Percentiles rank a stretch among this genome's conserved stretches.
These are phyloP conservation scores for Coregonus suidteri DNA, from an alignment of 2,797 vertebrate species.

Conservation along the genomic window DNA sequence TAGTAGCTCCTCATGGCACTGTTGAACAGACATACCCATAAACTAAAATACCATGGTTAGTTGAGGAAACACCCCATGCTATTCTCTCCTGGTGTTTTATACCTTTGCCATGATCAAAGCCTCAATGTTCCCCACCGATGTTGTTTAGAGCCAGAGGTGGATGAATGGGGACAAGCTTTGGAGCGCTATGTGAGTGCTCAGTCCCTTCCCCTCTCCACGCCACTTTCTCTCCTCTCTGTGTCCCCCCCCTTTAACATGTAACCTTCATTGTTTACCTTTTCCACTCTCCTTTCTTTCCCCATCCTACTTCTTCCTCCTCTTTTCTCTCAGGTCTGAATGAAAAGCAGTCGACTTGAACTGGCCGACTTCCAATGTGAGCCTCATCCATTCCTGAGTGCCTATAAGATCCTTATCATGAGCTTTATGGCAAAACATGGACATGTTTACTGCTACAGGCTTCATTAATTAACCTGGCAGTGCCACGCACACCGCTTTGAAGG, in stretches of 20 bases:
- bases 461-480: not conserved
- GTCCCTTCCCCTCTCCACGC: not conserved
- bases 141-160: not conserved
- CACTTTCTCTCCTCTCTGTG: too few relatives aligned
- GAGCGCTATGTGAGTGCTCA: not conserved
- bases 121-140: not conserved
- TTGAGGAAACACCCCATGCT: not conserved
- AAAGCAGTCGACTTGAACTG: not conserved
- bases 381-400: not conserved
- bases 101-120: conserved; percentile 3
- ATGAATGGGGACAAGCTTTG: not conserved
- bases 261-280: not conserved
- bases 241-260: not conserved
- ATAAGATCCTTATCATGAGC: not conserved
- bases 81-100: not conserved
- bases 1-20: not conserved
- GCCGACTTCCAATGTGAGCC: not conserved
- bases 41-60: conserved; percentile 1
- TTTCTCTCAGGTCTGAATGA: conserved; percentile 1
- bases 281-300: not conserved
- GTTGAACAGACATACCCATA: not conserved
- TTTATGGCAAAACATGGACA: not conserved
- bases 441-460: not conserved
- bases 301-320: not conserved
- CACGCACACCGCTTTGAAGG: not conserved